Evolutionary conservation across 1,140 invertebrate species (phyloP).

Genomic region (Listronotus bonariensis): DNA sequence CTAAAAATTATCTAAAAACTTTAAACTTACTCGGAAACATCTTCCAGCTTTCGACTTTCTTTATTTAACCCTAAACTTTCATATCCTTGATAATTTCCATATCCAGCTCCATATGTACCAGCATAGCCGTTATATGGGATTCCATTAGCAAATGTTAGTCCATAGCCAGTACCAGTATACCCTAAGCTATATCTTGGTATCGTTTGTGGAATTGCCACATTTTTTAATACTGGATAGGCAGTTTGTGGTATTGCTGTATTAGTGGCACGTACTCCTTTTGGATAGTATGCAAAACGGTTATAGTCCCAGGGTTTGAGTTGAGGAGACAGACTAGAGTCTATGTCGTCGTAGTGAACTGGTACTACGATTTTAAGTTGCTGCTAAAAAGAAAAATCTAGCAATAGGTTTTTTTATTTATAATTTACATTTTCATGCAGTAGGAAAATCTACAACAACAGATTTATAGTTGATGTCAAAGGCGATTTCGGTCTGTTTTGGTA

Average conservation of each 20-base stretch:
- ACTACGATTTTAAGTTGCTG: constrained; percentile 51
- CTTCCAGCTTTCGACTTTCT: too few relatives aligned
- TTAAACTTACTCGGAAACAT: too few relatives aligned
- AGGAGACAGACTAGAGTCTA: constrained; percentile 25
- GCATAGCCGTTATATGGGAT: neutral
- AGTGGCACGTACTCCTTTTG: constrained; percentile 29
- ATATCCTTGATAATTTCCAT: neutral
- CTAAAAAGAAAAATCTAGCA: constrained; percentile 1
- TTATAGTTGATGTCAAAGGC: too few relatives aligned
- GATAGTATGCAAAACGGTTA: constrained; percentile 41
- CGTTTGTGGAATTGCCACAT: constrained; percentile 43
- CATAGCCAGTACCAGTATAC: constrained; percentile 26
- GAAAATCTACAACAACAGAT: too few relatives aligned
- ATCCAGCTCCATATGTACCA: neutral
- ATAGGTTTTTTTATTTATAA: neutral
- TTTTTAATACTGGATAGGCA: constrained; percentile 49
- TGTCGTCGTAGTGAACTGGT: constrained; percentile 44
- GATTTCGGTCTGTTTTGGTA: too few relatives aligned
- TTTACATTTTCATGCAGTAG: neutral
- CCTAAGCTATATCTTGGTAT: constrained; percentile 21
- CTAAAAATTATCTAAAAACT: too few relatives aligned
- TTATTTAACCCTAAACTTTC: neutral
- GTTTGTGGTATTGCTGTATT: constrained; percentile 44
- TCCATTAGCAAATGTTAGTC: constrained; percentile 9
- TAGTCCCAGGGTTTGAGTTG: constrained; percentile 43